Evolutionary conservation across 2,888 invertebrate genomes (phyloP).

Genomic region (Drosophila sordidula): DNA sequence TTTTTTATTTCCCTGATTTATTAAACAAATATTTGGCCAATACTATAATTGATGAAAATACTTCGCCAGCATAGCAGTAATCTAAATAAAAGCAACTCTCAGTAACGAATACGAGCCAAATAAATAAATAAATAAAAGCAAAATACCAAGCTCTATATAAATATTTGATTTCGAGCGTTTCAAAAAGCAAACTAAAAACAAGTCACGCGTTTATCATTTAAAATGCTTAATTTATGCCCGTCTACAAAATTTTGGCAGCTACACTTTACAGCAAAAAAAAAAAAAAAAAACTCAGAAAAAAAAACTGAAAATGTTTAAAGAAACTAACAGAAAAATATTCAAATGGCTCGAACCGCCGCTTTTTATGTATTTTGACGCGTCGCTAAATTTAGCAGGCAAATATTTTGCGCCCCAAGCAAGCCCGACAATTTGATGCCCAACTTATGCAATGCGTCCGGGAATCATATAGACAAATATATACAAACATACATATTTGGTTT

Average conservation of each 20-base stretch:
- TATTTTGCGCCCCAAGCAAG: conserved; percentile 64
- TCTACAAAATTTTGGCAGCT: conserved; percentile 65
- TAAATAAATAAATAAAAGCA: conserved; percentile 13
- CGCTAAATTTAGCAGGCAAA: conserved; percentile 77
- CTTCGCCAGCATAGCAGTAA: conserved; percentile 21
- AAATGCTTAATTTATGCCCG: conserved; percentile 66
- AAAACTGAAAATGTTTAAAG: conserved; percentile 24
- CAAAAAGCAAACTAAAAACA: conserved; percentile 31
- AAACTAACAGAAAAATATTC: conserved; percentile 51
- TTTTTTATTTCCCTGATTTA: conserved; percentile 57
- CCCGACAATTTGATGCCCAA: conserved; percentile 49
- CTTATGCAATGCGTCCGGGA: conserved; percentile 75
- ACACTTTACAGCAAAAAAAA: conserved; percentile 50
- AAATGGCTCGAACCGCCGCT: conserved; percentile 55
- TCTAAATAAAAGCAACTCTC: conserved; percentile 21
- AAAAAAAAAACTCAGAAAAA: conserved; percentile 11
- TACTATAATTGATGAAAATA: conserved; percentile 59
- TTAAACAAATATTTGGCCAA: conserved; percentile 70
- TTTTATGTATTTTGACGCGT: conserved; percentile 72
- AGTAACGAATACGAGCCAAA: conserved; percentile 10
- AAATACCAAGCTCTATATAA: conserved; percentile 32
- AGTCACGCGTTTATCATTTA: conserved; percentile 60
- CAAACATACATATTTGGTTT: neutral
- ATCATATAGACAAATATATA: conserved; percentile 38
- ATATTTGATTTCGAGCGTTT: conserved; percentile 50